Base-by-base conservation (phyloP, 2,888 invertebrate genomes). In the Poecilus cupreus region DNA sequence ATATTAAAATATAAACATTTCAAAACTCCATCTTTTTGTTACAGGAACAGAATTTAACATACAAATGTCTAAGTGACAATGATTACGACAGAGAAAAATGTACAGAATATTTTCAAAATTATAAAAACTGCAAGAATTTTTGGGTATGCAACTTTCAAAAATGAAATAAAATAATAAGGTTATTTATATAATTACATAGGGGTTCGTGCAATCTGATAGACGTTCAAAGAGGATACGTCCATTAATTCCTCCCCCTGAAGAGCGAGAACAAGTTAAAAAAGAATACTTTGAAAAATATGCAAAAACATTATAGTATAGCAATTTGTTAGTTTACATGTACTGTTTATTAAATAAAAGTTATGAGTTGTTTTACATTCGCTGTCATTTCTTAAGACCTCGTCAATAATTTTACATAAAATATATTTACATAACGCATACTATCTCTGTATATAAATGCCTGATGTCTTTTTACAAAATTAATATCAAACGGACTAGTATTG, bases 111-210 rank as follows among this genome's bases (percentile, higher is more conserved):
- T 96, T 96, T 86, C 91, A 92, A 43, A 97, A 97, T 88, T 96
- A 96, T 86, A 94, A 93, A 83, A 92, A 90, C 2, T 97, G 96
- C 88, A 94, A 93, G 88, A 92, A 92, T 83, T 96, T 97, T 89
- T 97, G 96, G 97, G 96, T 96, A 91, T 89, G 88, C 80, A n/a
- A 76, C 49, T 22, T 20, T 1, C 22, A 74, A 16, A 60, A 68
- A 68, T 78, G 13, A 81, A 18, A 81, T 32, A 81, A 60, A 81
- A 39, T 82, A 39, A 75, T 24, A 18, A 13, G 13, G 54, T 64
- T 51, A 22, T 77, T 76, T 75, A 80, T 79, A 83, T 83, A 81
- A 80, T 85, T 72, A 88, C 91, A 77, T 86, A 95, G 95, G 90
- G 90, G 82, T 89, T 90, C 84, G 90, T 95, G 0, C 90, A 88